phyloP scores from a whole-genome alignment of 1,140 invertebrate species.

The Bathynomus jamesi region DNA sequence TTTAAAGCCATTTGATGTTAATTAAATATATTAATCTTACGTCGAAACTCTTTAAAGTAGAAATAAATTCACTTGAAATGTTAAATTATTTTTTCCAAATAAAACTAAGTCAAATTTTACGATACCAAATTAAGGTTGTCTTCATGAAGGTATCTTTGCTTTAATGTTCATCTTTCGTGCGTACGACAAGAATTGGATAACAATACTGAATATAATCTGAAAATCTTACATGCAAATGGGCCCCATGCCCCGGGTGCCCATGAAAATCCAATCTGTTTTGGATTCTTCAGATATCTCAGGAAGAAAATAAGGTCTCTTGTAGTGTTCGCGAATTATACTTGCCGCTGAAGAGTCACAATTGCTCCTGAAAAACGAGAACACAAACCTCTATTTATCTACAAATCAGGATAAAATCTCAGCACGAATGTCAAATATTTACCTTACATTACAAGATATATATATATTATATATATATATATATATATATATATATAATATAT shows the following conservation, averaged over 20 bases:
- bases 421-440: too few relatives aligned
- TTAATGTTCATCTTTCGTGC: not conserved
- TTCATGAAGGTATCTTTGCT: not conserved
- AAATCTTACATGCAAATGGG: conserved; percentile 75
- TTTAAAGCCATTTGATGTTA: too few relatives aligned
- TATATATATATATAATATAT: too few relatives aligned
- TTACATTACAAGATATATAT: too few relatives aligned
- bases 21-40: too few relatives aligned
- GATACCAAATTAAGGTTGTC: not conserved
- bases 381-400: too few relatives aligned
- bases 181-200: conserved; percentile 10
- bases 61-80: too few relatives aligned
- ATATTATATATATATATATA: too few relatives aligned
- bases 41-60: too few relatives aligned
- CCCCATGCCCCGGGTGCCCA: conserved; percentile 86
- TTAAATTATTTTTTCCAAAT: not conserved
- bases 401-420: too few relatives aligned
- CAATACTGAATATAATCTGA: too few relatives aligned
- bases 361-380: conserved; percentile 52
- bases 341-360: conserved; percentile 77
- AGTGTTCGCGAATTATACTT: conserved; percentile 65
- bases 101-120: not conserved
- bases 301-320: conserved; percentile 78
- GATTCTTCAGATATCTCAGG: conserved; percentile 72
- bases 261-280: conserved; percentile 89